phyloP scores from a whole-genome alignment of 1,140 invertebrate genomes.

The Manduca sexta region DNA sequence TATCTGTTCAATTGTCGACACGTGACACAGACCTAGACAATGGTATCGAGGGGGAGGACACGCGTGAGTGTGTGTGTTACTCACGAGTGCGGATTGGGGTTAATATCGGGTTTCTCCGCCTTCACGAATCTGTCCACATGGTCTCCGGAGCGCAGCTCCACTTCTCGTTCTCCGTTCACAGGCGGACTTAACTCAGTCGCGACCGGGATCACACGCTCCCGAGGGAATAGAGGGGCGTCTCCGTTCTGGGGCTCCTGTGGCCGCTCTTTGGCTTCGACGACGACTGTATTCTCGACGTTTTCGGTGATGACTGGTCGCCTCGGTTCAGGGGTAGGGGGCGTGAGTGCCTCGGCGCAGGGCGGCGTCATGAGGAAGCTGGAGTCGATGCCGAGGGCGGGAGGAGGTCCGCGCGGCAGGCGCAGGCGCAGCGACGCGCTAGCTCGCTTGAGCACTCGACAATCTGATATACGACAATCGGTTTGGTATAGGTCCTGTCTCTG shows the following conservation, averaged over 20 bases:
- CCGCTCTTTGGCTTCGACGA: conserved; percentile 16
- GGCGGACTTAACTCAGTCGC: neutral
- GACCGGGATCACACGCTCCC: conserved; percentile 5
- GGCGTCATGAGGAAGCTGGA: conserved; percentile 54
- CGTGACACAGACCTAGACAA: conserved; percentile 12
- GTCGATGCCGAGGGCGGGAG: conserved; percentile 51
- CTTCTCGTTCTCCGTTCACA: neutral
- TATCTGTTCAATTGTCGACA: conserved; percentile 6
- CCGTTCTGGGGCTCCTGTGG: conserved; percentile 6
- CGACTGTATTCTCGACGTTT: conserved; percentile 22
- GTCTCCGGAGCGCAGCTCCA: conserved; percentile 4
- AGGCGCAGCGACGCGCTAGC: conserved; percentile 63
- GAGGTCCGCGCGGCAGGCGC: conserved; percentile 58
- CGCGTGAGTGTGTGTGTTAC: conserved; percentile 53
- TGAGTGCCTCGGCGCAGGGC: conserved; percentile 57
- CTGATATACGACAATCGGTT: conserved; percentile 23
- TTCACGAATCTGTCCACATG: conserved; percentile 36
- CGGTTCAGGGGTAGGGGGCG: conserved; percentile 43
- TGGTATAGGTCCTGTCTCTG: neutral
- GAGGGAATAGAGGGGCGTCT: conserved; percentile 6
- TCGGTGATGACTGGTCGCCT: conserved; percentile 20
- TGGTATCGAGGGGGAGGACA: conserved; percentile 22
- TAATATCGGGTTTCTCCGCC: conserved; percentile 53
- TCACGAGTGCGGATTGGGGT: conserved; percentile 69
- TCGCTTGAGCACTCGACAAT: conserved; percentile 68